Evolutionary conservation across 2,113 vertebrate genomes (phyloP).

Genomic region (Strix aluco): DNA sequence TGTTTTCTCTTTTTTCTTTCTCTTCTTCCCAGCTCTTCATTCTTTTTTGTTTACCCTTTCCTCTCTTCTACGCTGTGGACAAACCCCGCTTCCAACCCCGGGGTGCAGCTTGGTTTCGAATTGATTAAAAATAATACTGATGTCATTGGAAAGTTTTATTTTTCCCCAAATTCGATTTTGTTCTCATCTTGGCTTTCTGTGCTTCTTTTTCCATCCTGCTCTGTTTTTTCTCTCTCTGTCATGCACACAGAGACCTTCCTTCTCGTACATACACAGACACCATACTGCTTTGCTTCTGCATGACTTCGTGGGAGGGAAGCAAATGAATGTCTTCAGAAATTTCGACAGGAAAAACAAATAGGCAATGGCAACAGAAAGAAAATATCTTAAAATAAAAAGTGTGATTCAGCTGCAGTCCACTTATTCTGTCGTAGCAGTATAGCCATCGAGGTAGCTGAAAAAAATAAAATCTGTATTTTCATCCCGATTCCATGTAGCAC

Average conservation of each 20-base stretch:
- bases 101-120: background rate
- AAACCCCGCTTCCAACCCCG: background rate
- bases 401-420: background rate
- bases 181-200: background rate
- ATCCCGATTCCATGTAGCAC: background rate
- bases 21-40: background rate
- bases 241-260: background rate
- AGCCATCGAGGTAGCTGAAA: background rate
- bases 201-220: background rate
- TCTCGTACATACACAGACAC: background rate
- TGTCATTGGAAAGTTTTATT: background rate
- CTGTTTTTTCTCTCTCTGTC: background rate
- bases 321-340: background rate
- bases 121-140: background rate
- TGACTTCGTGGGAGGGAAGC: background rate
- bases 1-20: background rate
- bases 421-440: background rate
- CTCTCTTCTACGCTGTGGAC: background rate
- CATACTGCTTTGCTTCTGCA: background rate
- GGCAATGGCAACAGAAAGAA: background rate
- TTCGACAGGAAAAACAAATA: background rate
- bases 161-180: background rate
- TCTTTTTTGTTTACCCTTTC: background rate
- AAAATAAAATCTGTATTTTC: background rate
- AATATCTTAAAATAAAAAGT: background rate